Evolutionary conservation across 2,888 invertebrate genomes (phyloP), one percentile per base, ranked within the genome.

Genomic region (Hydraecia micacea): DNA sequence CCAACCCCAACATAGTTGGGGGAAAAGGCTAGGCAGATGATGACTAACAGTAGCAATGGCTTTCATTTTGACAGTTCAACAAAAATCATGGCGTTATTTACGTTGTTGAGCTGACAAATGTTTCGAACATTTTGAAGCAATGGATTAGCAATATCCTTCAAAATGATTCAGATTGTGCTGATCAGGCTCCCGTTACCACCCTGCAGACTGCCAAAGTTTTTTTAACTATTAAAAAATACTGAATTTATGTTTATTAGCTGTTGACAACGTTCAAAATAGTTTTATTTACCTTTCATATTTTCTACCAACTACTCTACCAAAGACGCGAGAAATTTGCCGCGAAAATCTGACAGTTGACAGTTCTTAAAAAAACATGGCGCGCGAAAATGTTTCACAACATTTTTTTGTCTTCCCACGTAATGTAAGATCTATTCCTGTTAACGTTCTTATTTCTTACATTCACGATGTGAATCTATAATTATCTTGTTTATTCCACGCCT

Each of bases 401-500:
- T 68, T 83, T 79, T 71, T 69, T 39, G 36, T 42, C 66, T 15
- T 58, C 85, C 85, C 80, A 87, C 87, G 80, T 84, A 87, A 79
- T 52, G 6, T 39, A 21, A n/a, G 18, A 13, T 73, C 73, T 84
- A 84, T 84, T 84, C 72, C 65, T 49, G 87, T 49, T 39, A 32
- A 55, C n/a, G 58, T 65, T 69, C 83, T 82, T 68, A 71, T 60
- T 69, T 66, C 36, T 70, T 55, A 75, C 52, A 66, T 49, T 65
- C 36, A 62, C 18, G 18, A 42, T 73, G 21, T 39, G 25, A 42
- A 46, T 36, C 58, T 84, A 80, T 65, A 73, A 69, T 75, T 49
- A 80, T 60, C 66, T 75, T 87, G 73, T 85, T 80, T 63, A 80
- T 80, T 80, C 60, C 73, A 49, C 66, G 58, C 39, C 18, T 18